phyloP scores from a whole-genome alignment of 2,797 vertebrate genomes.

The Yasuhikotakia modesta region DNA sequence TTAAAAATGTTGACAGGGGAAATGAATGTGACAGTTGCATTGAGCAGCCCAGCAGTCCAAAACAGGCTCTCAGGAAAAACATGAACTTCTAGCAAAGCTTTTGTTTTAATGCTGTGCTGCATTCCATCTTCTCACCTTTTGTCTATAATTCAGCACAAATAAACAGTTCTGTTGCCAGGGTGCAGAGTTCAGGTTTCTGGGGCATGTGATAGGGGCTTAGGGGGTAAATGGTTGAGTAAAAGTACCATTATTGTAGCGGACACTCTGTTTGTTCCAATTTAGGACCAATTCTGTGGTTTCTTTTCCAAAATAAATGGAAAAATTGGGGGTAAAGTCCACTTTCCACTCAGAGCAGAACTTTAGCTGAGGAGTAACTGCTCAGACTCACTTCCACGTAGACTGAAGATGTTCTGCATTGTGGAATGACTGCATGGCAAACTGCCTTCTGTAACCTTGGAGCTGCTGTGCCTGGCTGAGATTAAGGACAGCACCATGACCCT shows the following conservation, averaged over 20 bases:
- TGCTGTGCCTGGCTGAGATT: not conserved
- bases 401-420: constrained; percentile 4
- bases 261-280: constrained; percentile 1
- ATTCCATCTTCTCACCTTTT: constrained; percentile 32
- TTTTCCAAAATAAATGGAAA: not conserved
- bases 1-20: not conserved
- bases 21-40: constrained; percentile 15
- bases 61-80: not conserved
- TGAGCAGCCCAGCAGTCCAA: not conserved
- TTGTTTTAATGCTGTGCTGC: constrained; percentile 5
- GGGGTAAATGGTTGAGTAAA: constrained; percentile 22
- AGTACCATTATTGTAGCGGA: not conserved
- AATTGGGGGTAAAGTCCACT: not conserved
- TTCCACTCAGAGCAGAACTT: not conserved
- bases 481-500: not conserved
- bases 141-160: constrained; percentile 45
- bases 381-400: not conserved
- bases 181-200: constrained; percentile 28
- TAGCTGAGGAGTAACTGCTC: not conserved
- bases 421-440: constrained; percentile 13
- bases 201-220: constrained; percentile 24
- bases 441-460: constrained; percentile 3
- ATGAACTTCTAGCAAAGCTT: constrained; percentile 12
- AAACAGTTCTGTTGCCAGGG: constrained; percentile 44
- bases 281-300: not conserved